Conservation (phyloP, 2,888 invertebrate species). For the Trilocha varians region DNA sequence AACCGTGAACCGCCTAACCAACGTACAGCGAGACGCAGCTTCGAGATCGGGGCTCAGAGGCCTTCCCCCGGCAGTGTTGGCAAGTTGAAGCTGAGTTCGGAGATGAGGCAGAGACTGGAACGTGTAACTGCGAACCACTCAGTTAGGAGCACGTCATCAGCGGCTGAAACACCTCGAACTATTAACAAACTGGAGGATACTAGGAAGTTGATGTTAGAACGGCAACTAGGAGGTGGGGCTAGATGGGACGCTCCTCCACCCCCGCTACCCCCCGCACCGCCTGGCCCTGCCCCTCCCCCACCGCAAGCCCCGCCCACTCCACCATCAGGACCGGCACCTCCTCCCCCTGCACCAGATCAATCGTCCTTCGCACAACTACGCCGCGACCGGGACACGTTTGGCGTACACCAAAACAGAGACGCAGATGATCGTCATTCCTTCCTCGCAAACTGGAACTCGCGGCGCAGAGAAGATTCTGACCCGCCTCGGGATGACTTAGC, state of each 20-base stretch:
- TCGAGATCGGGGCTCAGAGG: slow-evolving; percentile 86
- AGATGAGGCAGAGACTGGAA: slow-evolving; percentile 92
- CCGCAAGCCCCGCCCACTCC: slow-evolving; percentile 75
- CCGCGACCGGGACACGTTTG: slow-evolving; percentile 81
- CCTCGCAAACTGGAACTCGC: slow-evolving; percentile 65
- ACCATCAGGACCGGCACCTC: slow-evolving; percentile 76
- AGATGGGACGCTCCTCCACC: slow-evolving; percentile 78
- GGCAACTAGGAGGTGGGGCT: slow-evolving; percentile 82
- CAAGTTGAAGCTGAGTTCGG: slow-evolving; percentile 90
- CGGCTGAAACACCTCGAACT: slow-evolving; percentile 79
- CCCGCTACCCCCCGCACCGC: slow-evolving; percentile 76
- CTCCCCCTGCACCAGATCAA: slow-evolving; percentile 68
- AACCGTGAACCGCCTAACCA: slow-evolving; percentile 57
- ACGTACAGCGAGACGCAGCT: slow-evolving; percentile 73
- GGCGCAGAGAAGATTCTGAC: slow-evolving; percentile 55
- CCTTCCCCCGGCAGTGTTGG: slow-evolving; percentile 92
- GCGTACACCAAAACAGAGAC: slow-evolving; percentile 79
- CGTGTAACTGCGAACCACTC: slow-evolving; percentile 92
- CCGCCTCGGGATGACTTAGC: slow-evolving; percentile 54
- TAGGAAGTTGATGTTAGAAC: slow-evolving; percentile 86
- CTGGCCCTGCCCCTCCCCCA: slow-evolving; percentile 76
- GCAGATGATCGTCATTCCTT: slow-evolving; percentile 70
- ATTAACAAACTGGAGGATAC: slow-evolving; percentile 90
- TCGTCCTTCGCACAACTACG: slow-evolving; percentile 78
- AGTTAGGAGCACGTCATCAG: slow-evolving; percentile 82